phyloP scores from a whole-genome alignment of 2,113 vertebrate species.

The Antechinus stuartii region DNA sequence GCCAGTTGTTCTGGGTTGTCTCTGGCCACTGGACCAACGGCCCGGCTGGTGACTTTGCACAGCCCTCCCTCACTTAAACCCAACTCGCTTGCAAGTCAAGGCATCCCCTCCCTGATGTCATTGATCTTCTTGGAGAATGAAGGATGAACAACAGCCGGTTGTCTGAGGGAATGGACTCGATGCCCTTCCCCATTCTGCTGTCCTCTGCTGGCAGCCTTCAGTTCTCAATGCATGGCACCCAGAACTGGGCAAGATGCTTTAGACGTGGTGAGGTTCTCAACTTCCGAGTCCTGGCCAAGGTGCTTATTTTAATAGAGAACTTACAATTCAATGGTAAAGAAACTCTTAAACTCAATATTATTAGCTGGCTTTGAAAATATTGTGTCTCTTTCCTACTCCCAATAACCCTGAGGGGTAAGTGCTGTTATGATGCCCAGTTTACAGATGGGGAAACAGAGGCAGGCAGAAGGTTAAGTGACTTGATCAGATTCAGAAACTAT shows the following conservation, averaged over 20 bases:
- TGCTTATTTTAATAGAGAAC: neutral
- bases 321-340: neutral
- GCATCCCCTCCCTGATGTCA: neutral
- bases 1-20: neutral
- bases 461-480: neutral
- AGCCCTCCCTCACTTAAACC: neutral
- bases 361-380: no score
- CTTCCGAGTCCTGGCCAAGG: neutral
- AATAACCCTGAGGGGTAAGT: neutral
- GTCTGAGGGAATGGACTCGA: neutral
- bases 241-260: neutral
- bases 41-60: neutral
- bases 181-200: neutral
- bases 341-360: neutral
- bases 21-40: neutral
- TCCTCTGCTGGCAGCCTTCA: neutral
- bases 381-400: neutral
- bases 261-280: neutral
- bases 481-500: neutral
- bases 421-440: neutral
- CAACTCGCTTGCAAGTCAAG: neutral
- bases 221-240: neutral
- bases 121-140: neutral
- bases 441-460: neutral
- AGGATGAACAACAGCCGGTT: no score